Base-by-base conservation (phyloP, 1,140 invertebrate genomes). In the Drosophila subobscura region DNA sequence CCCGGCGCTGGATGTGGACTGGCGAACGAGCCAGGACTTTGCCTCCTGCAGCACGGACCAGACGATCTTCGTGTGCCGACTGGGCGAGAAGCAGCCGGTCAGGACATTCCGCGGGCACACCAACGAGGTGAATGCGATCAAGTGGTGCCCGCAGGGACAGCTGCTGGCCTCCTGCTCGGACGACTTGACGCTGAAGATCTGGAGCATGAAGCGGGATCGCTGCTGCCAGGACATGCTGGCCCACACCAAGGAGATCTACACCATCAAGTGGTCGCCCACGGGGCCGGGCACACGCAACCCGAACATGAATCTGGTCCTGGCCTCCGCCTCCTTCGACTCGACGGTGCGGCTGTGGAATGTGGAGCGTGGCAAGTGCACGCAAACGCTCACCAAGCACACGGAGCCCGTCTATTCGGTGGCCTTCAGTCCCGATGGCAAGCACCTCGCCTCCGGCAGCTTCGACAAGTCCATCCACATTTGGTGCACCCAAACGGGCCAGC, bases 391-490 rank as follows among this genome's bases (percentile, higher is more conserved):
- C 0, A 98, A 98, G 91, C 98, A 99, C 88, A 98, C 97, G 5
- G 98, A 99, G 91, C 98, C 99, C 14, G 98, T 99, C 4, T 97
- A 97, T 91, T 97, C 96, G 80, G 96, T 97, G 37, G 96, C 96
- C 44, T 97, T 97, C 91, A 97, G 96, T 89, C 98, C 99, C 0
- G 98, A 99, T 93, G 98, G 98, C 2, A 98, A 98, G 92, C 98
- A 97, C 89, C 93, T 99, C 46, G 99, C 98, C 4, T 99, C 98
- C 83, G 99, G 99, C 20, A 99, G 98, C 86, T 99, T 99, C 92
- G 99, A 99, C 91, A 99, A 99, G 93, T 99, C 97, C 94, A 98
- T 99, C 66, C 98, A 99, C 91, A 99, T 99, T 88, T 99, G 98
- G 98, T 99, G 98, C 54, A 99, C 98, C 20, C 97, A 98, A 93